These are phyloP conservation scores for Parasteatoda lunata DNA, from an alignment of 2,888 invertebrate species.

Conservation along the genomic window DNA sequence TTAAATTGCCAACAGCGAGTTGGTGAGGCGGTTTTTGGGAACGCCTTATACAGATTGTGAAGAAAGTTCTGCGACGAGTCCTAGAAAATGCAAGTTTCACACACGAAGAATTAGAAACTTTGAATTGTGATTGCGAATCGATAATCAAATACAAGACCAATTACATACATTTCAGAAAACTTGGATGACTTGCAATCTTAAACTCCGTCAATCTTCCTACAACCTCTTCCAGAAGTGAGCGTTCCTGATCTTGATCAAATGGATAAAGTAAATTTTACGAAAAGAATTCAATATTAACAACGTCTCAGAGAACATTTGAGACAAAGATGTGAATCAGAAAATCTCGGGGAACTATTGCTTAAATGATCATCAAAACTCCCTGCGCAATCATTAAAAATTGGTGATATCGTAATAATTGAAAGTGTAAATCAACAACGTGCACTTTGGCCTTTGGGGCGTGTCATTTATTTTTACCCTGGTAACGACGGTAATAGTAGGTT, in stretches of 20 bases:
- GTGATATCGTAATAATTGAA: background rate
- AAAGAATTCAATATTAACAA: background rate
- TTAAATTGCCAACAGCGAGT: background rate
- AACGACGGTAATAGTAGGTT: no score
- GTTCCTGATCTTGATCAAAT: constrained; percentile 16
- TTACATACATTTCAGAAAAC: constrained; percentile 72
- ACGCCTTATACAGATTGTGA: background rate
- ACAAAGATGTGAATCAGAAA: background rate
- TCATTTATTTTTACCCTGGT: no score
- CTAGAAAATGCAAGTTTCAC: background rate
- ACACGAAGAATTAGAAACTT: constrained; percentile 63
- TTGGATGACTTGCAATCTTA: background rate
- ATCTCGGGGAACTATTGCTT: background rate
- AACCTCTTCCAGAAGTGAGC: background rate
- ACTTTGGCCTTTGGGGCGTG: no score
- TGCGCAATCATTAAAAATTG: background rate
- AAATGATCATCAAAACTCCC: background rate
- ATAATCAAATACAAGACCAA: constrained; percentile 73
- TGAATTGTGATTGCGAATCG: constrained; percentile 71
- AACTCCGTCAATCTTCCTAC: constrained; percentile 11
- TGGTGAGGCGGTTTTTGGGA: constrained; percentile 18
- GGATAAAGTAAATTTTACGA: background rate
- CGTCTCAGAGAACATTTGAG: constrained; percentile 10
- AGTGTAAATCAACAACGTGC: no score
- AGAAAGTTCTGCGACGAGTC: background rate